Evolutionary conservation across 2,113 vertebrate genomes (phyloP), one percentile per base, ranked within the genome.

Genomic region (Saguinus midas): DNA sequence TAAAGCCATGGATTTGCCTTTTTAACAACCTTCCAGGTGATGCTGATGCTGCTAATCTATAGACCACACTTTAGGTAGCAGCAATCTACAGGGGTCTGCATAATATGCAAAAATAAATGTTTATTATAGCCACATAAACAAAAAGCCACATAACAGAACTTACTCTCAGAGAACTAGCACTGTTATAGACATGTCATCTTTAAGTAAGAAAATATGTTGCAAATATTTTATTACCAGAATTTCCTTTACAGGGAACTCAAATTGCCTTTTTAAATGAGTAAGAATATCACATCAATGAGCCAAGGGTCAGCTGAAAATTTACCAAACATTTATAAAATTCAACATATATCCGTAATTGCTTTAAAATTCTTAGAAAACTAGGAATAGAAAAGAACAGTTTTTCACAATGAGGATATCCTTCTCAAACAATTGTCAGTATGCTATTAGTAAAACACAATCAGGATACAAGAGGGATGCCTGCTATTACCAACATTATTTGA

Each of bases 301-400:
- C 37, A 80, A 27, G 16, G 12, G 18, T 61, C 35, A 61, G 87
- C 45, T 94, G 52, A 80, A 83, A 79, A 43, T 16, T 55, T 45
- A 70, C 43, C 35, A 73, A 87, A 82, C 66, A 29, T 83, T 94
- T 55, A 88, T 48, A 79, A 88, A 96, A 88, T 87, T 91, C 61
- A 91, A 55, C 14, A 66, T n/a, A 52, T 40, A 64, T 61, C 86
- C 81, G 11, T 32, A 76, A 43, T 35, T 85, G 90, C 40, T 50
- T 2, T 23, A 37, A 68, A 90, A 80, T 6, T 81, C 12, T 14
- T 32, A 25, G n/a, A 68, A 70, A 81, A 97, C 61, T 64, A 50
- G 48, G 87, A 81, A 52, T 86, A 87, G 27, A 78, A 90, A 84
- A 40, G 20, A 91, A 57, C 29, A 79, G 6, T 16, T 94, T 73